Evolutionary conservation across 2,797 vertebrate species (phyloP), one percentile per base, ranked within the genome.

Genomic region (Nothura maculosa): DNA sequence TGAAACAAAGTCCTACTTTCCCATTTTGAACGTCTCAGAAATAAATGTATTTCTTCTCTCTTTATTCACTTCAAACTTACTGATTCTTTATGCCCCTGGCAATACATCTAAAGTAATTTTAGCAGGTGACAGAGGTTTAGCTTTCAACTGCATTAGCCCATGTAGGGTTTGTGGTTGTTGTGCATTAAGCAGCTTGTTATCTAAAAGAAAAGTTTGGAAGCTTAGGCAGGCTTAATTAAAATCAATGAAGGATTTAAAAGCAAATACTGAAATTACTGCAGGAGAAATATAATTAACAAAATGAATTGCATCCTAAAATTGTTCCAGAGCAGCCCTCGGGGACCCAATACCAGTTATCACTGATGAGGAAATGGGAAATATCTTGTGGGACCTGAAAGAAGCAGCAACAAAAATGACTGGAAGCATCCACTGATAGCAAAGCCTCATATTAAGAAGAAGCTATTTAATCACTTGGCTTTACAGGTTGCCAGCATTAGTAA

Each of bases 181-280:
- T 94, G 81, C 55, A 74, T 50, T 85, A 91, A 96, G 81, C 74
- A 91, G 78, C 87, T 91, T 89, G 43, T 90, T 96, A 90, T 93
- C 85, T 64, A 43, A 80, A 85, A 82, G 27, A 73, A 84, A 91
- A 86, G 81, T 95, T 92, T 91, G 75, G 47, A 91, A 72, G 68
- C 91, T 80, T 94, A 91, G 5, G 9, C 43, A 82, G 85, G 48
- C 83, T 95, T 96, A 95, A 96, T 95, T 96, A 95, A 94, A 95
- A 95, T 87, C 72, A 95, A 58, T 92, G 88, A 82, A 93, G 90
- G 85, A 85, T 90, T 95, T 93, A 77, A 84, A 92, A 92, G 34
- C 50, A 79, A 94, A 50, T n/a, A 67, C 57, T 90, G 52, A 90
- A 95, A 93, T 92, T 85, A 87, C 48, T 96, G 48, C 54, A 85